Evolutionary conservation across 2,888 invertebrate species (phyloP).

Genomic region (Volucella zonaria): DNA sequence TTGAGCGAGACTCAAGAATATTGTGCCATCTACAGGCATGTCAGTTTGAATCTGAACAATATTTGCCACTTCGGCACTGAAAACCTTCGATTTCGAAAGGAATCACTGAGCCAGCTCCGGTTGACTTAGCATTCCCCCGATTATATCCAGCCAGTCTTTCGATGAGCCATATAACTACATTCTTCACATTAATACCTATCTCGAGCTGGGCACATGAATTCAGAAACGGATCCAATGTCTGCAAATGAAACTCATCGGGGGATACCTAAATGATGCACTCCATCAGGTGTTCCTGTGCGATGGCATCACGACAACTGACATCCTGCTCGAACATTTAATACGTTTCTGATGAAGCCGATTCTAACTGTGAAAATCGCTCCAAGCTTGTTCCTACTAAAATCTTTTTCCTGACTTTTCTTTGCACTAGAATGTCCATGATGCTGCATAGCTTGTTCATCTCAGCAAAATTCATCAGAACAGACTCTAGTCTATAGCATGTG

Average conservation of each 20-base stretch:
- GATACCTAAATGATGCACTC: constrained; percentile 99
- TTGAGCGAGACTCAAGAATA: constrained; percentile 96
- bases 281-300: constrained; percentile 99
- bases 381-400: constrained; percentile 99
- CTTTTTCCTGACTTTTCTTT: constrained; percentile 93
- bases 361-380: constrained; percentile 97
- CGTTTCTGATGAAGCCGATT: constrained; percentile 95
- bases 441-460: constrained; percentile 99
- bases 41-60: constrained; percentile 97
- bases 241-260: constrained; percentile 99
- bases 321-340: constrained; percentile 98
- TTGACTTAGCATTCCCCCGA: constrained; percentile 87
- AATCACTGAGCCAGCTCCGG: constrained; percentile 85
- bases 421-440: constrained; percentile 93
- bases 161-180: constrained; percentile 97
- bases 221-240: constrained; percentile 96
- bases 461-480: constrained; percentile 98
- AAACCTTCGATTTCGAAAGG: constrained; percentile 95
- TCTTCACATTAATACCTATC: constrained; percentile 97
- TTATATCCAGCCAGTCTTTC: constrained; percentile 94
- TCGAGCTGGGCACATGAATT: constrained; percentile 98
- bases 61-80: constrained; percentile 97
- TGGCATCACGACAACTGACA: constrained; percentile 98
- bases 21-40: constrained; percentile 97
- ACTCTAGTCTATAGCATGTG: constrained; percentile 98